Conservation (phyloP, 2,797 vertebrate species). For the Falco berigora region DNA sequence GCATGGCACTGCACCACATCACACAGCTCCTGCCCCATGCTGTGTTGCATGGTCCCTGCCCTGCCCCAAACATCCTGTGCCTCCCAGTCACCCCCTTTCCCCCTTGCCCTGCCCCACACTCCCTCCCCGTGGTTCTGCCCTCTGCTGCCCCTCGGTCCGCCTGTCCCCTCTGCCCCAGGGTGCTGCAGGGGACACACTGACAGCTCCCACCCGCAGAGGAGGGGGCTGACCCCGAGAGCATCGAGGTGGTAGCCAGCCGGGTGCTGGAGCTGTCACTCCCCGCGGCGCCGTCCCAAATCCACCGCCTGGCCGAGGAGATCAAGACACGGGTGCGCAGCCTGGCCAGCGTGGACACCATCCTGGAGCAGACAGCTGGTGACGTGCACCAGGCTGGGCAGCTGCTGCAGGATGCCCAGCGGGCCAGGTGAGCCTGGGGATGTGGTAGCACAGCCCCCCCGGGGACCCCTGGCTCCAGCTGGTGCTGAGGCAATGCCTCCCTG, state of each 20-base stretch:
- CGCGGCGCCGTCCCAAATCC: slow-evolving; percentile 88
- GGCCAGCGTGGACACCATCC: slow-evolving; percentile 89
- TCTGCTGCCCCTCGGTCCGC: not conserved
- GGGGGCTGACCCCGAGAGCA: slow-evolving; percentile 93
- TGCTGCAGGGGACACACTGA: not conserved
- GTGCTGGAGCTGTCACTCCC: slow-evolving; percentile 95
- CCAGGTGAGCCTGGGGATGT: slow-evolving; percentile 70
- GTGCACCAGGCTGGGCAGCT: slow-evolving; percentile 85
- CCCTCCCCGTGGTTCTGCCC: not conserved
- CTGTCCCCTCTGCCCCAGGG: fast-evolving
- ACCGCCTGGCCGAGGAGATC: slow-evolving; percentile 86
- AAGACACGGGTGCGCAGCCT: slow-evolving; percentile 88
- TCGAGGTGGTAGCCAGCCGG: slow-evolving; percentile 86
- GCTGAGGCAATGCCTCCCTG: fast-evolving
- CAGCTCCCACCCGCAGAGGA: slow-evolving; percentile 80
- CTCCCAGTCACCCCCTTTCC: fast-evolving
- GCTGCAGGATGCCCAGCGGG: slow-evolving; percentile 85
- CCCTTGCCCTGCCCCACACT: not conserved
- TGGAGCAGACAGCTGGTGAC: slow-evolving; percentile 85
- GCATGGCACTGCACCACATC: not conserved
- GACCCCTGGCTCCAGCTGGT: not conserved
- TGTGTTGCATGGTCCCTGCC: not conserved
- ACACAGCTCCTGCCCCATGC: not conserved
- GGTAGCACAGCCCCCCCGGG: fast-evolving
- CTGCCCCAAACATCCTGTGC: not conserved